These are phyloP conservation scores for Neosalanx taihuensis DNA, from an alignment of 2,797 vertebrate species.

Conservation along the genomic window DNA sequence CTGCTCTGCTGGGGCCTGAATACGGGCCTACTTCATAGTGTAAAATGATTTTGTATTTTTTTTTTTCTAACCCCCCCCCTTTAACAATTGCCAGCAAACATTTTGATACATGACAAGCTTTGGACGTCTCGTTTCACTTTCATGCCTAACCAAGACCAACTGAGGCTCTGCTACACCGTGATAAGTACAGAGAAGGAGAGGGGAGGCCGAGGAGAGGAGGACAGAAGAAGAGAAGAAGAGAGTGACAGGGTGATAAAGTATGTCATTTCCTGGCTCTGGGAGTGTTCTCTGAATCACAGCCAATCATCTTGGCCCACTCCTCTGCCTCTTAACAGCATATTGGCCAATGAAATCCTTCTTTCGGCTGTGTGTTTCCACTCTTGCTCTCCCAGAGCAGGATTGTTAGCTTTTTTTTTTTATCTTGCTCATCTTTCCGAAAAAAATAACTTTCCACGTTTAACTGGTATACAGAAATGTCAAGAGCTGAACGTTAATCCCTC, in stretches of 20 bases:
- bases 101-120: slow-evolving; percentile 84
- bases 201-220: background rate
- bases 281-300: slow-evolving; percentile 71
- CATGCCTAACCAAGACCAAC: slow-evolving; percentile 80
- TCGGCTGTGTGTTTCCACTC: slow-evolving; percentile 61
- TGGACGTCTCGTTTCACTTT: slow-evolving; percentile 77
- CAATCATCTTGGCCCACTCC: slow-evolving; percentile 67
- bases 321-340: slow-evolving; percentile 68
- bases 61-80: slow-evolving; percentile 53
- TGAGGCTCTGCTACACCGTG: slow-evolving; percentile 69
- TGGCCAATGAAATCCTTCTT: slow-evolving; percentile 72
- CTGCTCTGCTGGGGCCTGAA: slow-evolving; percentile 88
- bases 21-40: slow-evolving; percentile 90
- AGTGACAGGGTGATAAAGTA: slow-evolving; percentile 56
- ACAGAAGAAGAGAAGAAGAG: slow-evolving; percentile 11
- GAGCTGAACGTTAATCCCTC: slow-evolving; percentile 24
- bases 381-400: slow-evolving; percentile 63
- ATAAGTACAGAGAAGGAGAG: slow-evolving; percentile 63
- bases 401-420: slow-evolving; percentile 47
- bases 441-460: slow-evolving; percentile 31
- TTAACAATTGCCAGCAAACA: slow-evolving; percentile 88
- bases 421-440: slow-evolving; percentile 43
- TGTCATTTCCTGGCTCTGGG: slow-evolving; percentile 67
- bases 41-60: slow-evolving; percentile 93
- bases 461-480: slow-evolving; percentile 29